phyloP scores from a whole-genome alignment of 2,797 vertebrate genomes.

The Characodon lateralis region DNA sequence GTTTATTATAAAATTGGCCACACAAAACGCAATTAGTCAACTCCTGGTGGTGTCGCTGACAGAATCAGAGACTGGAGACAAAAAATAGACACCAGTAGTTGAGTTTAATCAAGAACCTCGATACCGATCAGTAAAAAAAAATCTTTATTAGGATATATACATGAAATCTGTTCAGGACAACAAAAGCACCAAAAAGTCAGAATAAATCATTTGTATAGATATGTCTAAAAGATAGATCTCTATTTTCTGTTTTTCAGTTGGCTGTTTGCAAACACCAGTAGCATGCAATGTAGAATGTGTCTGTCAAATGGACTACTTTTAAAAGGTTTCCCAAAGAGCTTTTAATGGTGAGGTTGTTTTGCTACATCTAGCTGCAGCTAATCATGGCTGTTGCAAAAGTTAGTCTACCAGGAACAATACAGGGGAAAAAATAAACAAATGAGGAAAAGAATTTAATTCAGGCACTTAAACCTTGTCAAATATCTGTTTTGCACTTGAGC shows the following conservation, averaged over 20 bases:
- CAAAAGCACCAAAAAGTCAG: too few relatives aligned
- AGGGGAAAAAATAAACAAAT: constrained; percentile 41
- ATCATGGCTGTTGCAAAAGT: constrained; percentile 38
- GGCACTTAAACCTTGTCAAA: constrained; percentile 37
- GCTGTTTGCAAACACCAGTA: constrained; percentile 41
- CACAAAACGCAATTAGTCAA: too few relatives aligned
- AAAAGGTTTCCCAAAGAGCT: constrained; percentile 51
- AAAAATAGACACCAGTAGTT: too few relatives aligned
- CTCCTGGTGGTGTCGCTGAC: too few relatives aligned
- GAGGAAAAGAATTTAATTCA: constrained; percentile 20
- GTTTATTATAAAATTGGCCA: too few relatives aligned
- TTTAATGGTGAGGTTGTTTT: constrained; percentile 37
- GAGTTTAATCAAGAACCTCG: too few relatives aligned
- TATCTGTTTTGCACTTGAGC: constrained; percentile 37
- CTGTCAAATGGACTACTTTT: constrained; percentile 35
- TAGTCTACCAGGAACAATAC: constrained; percentile 50
- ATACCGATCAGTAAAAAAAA: too few relatives aligned
- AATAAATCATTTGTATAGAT: too few relatives aligned
- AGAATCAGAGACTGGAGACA: too few relatives aligned
- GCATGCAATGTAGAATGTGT: constrained; percentile 36
- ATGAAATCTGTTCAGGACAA: too few relatives aligned
- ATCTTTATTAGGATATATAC: too few relatives aligned
- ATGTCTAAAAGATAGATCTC: neutral
- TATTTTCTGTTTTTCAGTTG: constrained; percentile 45
- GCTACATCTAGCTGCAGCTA: constrained; percentile 41